A percentile compares a stretch with the other conserved stretches of the same genome.
phyloP scores from a whole-genome alignment of 2,888 invertebrate species.

The Aphidius colemani region DNA sequence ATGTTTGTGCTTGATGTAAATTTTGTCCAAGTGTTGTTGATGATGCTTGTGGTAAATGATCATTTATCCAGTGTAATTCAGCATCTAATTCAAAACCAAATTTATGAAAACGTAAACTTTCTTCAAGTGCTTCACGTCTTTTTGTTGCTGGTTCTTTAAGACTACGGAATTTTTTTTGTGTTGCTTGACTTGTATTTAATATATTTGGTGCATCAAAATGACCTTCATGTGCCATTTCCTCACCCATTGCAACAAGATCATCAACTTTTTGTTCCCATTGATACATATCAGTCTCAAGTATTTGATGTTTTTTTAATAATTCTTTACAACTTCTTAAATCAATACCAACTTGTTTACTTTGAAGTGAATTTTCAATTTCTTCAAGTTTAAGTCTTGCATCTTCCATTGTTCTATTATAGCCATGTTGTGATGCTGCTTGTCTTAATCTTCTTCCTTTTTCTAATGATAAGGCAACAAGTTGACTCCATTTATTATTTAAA shows the following conservation, averaged over 20 bases:
- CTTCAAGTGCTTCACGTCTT: slow-evolving; percentile 79
- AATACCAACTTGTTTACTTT: slow-evolving; percentile 81
- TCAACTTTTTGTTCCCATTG: slow-evolving; percentile 83
- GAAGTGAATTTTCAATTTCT: slow-evolving; percentile 80
- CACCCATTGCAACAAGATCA: slow-evolving; percentile 78
- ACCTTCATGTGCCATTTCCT: slow-evolving; percentile 89
- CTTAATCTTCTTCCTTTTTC: slow-evolving; percentile 76
- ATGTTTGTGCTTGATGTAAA: slow-evolving; percentile 88
- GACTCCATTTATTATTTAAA: slow-evolving; percentile 79
- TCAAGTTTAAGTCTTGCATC: slow-evolving; percentile 86
- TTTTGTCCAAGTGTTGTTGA: slow-evolving; percentile 80
- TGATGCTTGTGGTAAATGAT: slow-evolving; percentile 81
- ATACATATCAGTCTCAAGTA: slow-evolving; percentile 82
- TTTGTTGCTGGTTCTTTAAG: slow-evolving; percentile 74
- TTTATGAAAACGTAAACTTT: slow-evolving; percentile 85
- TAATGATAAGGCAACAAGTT: slow-evolving; percentile 70
- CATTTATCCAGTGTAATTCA: slow-evolving; percentile 94
- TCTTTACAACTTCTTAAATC: slow-evolving; percentile 92
- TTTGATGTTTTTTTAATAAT: slow-evolving; percentile 86
- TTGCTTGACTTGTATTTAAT: slow-evolving; percentile 74
- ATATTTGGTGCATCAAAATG: slow-evolving; percentile 94
- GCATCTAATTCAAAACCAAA: slow-evolving; percentile 91
- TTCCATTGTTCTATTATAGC: slow-evolving; percentile 79
- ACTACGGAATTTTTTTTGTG: slow-evolving; percentile 72
- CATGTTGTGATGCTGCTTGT: slow-evolving; percentile 87